Evolutionary conservation across 2,113 vertebrate genomes (phyloP), one percentile per base, ranked within the genome.

Genomic region (Pycnonotus jocosus): DNA sequence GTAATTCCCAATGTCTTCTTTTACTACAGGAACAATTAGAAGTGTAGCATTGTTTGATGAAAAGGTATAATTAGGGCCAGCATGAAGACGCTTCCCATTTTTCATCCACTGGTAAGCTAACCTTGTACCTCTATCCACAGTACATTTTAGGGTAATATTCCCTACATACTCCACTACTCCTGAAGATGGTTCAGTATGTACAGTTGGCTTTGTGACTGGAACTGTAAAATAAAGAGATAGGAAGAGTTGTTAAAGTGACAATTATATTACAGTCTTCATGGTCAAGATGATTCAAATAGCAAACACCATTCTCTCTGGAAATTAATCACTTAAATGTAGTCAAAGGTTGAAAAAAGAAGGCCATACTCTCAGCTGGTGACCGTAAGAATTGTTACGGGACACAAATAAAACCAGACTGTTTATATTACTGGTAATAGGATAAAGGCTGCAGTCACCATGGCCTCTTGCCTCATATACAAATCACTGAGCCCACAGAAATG

Each of bases 1-100:
- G 90, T 98, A 98, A 95, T 98, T 98, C 31, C 98, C 98, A 81
- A 97, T 87, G 60, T 98, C 98, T 74, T 98, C 98, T 95, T 98
- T 98, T 77, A 97, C 96, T 65, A 97, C 98, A 10, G 98, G 98
- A 92, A 96, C 93, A 95, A 98, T 98, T 28, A 94, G 94, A 90
- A 98, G 93, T 7, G 91, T 97, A 71, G 97, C 95, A 76, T 97
- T 98, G 90, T 97, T 95, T 50, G 90, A 88, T 69, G 97, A 98
- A 95, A 98, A 97, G 42, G 51, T 97, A 51, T 96, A 97, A 73
- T 93, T 97, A 45, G 96, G 85, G 53, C 93, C 65, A 19, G 81
- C 66, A 38, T 47, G 91, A 40, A 98, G 69, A 50, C 37, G 90
- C 16, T 95, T 97, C 57, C 98, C 97, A 87, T 98, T 97, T 97